Conservation (phyloP, 2,113 vertebrate species). For the Asarcornis scutulata region DNA sequence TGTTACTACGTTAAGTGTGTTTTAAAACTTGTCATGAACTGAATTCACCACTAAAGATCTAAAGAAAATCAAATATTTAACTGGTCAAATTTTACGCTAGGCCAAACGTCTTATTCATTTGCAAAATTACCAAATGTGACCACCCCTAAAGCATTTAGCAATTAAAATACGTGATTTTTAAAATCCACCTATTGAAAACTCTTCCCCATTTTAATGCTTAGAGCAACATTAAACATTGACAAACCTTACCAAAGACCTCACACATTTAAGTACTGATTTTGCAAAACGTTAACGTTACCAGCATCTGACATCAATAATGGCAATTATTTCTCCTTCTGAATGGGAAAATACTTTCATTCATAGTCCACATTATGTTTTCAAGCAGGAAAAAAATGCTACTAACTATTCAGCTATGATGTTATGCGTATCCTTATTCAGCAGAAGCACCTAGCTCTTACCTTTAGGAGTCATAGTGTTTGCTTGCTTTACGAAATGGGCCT, state of each 20-base stretch:
- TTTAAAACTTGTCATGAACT: not conserved
- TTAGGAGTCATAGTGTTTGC: not conserved
- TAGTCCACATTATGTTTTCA: not conserved
- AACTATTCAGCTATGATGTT: not conserved
- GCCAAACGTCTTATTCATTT: not conserved
- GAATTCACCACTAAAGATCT: not conserved
- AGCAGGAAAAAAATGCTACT: not conserved
- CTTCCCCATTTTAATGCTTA: not conserved
- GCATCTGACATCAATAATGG: not conserved
- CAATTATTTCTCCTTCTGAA: not conserved
- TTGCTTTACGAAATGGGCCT: not conserved
- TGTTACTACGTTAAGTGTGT: not conserved
- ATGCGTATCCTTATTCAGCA: not conserved
- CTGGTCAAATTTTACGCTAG: not conserved
- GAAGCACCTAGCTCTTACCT: not conserved
- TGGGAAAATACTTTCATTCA: not conserved
- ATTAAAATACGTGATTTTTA: not conserved
- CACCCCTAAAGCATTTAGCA: not conserved
- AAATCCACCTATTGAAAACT: not conserved
- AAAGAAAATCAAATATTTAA: not conserved
- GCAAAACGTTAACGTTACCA: not conserved
- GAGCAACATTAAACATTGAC: not conserved
- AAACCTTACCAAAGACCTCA: not conserved
- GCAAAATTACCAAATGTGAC: not conserved
- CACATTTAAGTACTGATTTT: not conserved